A percentile compares a stretch with the other conserved stretches of the same genome.
phyloP scores from a whole-genome alignment of 2,888 invertebrate genomes.

The Parasteatoda lunata region DNA sequence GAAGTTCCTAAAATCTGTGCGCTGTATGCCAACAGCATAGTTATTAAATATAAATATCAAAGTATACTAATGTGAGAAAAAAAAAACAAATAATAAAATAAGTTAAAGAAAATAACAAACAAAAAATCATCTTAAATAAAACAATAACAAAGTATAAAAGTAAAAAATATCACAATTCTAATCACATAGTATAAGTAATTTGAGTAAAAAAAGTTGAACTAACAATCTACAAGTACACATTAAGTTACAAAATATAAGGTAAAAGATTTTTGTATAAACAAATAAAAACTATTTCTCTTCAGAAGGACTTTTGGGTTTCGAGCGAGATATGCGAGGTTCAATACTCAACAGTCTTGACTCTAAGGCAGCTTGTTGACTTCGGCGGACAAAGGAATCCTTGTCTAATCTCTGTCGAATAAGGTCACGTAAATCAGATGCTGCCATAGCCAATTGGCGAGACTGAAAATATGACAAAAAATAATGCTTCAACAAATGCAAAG shows the following conservation, averaged over 20 bases:
- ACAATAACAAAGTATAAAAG: conserved; percentile 7
- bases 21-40: no score
- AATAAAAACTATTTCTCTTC: conserved; percentile 23
- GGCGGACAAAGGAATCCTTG: conserved; percentile 58
- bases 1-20: no score
- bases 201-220: conserved; percentile 11
- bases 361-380: conserved; percentile 57
- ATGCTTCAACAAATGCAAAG: conserved; percentile 6
- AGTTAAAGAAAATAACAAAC: no score
- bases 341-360: conserved; percentile 60
- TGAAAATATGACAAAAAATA: conserved; percentile 19
- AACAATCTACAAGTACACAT: conserved; percentile 25
- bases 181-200: conserved; percentile 1
- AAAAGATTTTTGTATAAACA: conserved; percentile 39
- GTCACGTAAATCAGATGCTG: conserved; percentile 66
- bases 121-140: no score
- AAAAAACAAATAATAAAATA: no score
- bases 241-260: conserved; percentile 47
- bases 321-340: conserved; percentile 57
- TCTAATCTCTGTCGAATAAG: conserved; percentile 63
- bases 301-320: conserved; percentile 23
- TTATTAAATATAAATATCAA: no score
- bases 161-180: conserved; percentile 15
- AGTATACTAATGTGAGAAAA: no score
- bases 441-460: conserved; percentile 63